phyloP scores from a whole-genome alignment of 2,797 vertebrate species.

The Coendou prehensilis region DNA sequence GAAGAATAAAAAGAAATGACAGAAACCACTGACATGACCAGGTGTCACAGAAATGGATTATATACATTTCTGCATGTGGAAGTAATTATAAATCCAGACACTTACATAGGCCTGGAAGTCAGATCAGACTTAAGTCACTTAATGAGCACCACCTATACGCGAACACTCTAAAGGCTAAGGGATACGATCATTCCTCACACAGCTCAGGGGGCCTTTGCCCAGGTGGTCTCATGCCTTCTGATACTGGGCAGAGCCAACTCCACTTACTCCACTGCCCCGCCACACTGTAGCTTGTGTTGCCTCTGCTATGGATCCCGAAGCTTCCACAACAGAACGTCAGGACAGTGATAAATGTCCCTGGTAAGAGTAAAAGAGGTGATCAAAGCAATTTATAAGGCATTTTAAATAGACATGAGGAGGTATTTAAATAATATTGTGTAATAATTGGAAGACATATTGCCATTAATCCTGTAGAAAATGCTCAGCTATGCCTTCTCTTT shows the following conservation, averaged over 20 bases:
- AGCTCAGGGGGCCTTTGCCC: not conserved
- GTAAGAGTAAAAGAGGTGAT: not conserved
- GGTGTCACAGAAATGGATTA: not conserved
- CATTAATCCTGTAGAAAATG: not conserved
- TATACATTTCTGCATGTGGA: not conserved
- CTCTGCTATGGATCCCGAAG: not conserved
- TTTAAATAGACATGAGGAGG: not conserved
- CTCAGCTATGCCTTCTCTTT: not conserved
- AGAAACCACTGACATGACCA: not conserved
- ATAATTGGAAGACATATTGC: not conserved
- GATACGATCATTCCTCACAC: not conserved
- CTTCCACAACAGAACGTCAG: not conserved
- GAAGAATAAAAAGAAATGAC: conserved; percentile 2
- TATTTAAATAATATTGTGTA: not conserved
- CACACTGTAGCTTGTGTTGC: rapidly evolving
- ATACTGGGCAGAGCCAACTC: not conserved
- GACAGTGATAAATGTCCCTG: not conserved
- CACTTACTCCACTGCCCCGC: not conserved
- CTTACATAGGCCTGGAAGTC: not conserved
- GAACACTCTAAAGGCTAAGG: not conserved
- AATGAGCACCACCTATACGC: not conserved
- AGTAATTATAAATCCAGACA: not conserved
- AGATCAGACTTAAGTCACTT: not conserved
- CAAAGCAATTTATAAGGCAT: not conserved
- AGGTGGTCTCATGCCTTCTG: not conserved